phyloP scores from a whole-genome alignment of 2,888 invertebrate species.

The Cryptus viduatorius region DNA sequence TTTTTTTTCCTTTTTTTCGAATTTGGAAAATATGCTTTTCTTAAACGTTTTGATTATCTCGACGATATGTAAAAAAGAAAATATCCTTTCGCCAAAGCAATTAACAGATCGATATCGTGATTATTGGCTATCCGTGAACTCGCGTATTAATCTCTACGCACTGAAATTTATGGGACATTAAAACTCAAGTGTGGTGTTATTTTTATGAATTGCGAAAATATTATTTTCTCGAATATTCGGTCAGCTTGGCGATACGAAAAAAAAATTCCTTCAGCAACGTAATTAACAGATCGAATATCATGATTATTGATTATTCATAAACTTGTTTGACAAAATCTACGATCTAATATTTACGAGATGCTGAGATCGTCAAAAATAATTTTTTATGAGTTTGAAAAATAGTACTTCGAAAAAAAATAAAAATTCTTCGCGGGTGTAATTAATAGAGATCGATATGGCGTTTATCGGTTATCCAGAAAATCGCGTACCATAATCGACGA shows the following conservation, averaged over 20 bases:
- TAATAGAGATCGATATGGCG: not conserved
- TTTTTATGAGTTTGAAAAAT: not conserved
- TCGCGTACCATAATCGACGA: not conserved
- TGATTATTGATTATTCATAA: not conserved
- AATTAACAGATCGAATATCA: not conserved
- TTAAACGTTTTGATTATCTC: no score
- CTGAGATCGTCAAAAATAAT: no score
- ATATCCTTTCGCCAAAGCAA: no score
- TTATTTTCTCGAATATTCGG: not conserved
- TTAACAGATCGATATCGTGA: no score
- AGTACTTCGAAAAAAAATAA: not conserved
- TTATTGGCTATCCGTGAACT: not conserved
- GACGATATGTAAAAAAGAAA: no score
- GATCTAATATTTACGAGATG: no score
- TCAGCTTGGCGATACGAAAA: not conserved
- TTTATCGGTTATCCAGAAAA: slow-evolving; percentile 24
- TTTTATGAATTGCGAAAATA: not conserved
- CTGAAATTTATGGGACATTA: no score
- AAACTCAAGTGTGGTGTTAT: no score
- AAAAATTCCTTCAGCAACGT: not conserved
- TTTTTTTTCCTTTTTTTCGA: no score
- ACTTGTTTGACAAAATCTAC: not conserved
- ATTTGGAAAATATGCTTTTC: no score
- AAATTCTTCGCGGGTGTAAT: not conserved
- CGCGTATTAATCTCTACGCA: not conserved